Conservation (phyloP, 2,113 vertebrate genomes). For the Cottus gobio region DNA sequence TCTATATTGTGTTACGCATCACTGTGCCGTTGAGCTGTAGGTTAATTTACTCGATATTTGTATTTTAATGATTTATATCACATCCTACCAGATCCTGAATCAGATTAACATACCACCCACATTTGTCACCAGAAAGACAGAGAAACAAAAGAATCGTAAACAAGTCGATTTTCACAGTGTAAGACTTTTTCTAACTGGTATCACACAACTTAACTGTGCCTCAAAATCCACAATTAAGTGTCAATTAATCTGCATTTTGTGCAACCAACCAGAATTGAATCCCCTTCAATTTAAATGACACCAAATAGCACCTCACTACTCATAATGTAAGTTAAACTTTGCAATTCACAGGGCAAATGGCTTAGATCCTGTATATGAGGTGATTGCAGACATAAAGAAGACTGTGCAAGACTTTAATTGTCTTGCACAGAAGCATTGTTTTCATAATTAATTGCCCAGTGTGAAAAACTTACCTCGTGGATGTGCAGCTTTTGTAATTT, state of each 20-base stretch:
- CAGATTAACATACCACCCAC: background rate
- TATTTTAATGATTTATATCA: background rate
- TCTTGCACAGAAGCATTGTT: background rate
- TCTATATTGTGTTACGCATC: background rate
- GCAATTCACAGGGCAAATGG: background rate
- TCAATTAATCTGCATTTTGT: background rate
- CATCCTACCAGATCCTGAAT: background rate
- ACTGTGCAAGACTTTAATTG: background rate
- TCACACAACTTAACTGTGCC: background rate
- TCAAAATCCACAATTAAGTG: background rate
- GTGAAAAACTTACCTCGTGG: slow-evolving; percentile 45
- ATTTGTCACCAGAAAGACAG: slow-evolving; percentile 1
- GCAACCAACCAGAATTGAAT: background rate
- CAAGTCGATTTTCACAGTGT: background rate
- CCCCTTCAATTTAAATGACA: background rate
- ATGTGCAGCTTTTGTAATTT: background rate
- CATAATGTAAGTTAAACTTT: background rate
- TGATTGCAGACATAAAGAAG: background rate
- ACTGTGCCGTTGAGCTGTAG: background rate
- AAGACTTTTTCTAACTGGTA: background rate
- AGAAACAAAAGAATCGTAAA: background rate
- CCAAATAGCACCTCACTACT: background rate
- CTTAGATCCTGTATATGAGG: background rate
- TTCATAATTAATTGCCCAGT: background rate
- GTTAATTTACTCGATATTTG: background rate